Base-by-base conservation (phyloP, 2,888 invertebrate species). In the Periphyllus acericola region DNA sequence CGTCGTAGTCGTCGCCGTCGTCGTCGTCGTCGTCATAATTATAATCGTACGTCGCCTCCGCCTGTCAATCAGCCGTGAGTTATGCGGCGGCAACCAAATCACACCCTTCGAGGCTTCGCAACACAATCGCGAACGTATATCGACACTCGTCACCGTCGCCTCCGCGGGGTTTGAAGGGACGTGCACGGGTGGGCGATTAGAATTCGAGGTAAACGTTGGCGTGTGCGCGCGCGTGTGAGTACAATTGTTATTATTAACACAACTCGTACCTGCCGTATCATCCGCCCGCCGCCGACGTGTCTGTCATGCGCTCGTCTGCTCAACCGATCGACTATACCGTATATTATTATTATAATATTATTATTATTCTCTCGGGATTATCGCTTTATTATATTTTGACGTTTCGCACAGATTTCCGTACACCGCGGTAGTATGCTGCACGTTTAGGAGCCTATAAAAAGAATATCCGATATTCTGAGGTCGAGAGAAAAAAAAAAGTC, bases 1-100 rank as follows among this genome's bases (percentile, higher is more conserved):
- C 52, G 82, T 46, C 81, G 11, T 21, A 55, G 80, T 68, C 32
- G 32, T 46, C 25, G 46, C 71, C 52, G 34, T 52, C 82, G 32
- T n/a, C n/a, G 2, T 60, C 25, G 55, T n/a, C 32, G 2, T 9
- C 25, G 36, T 66, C 29, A 82, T 82, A 82, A 71, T 79, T 60
- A 46, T 75, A 25, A 40, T 11, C 34, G 32, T 21, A 32, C 79
- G 34, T 79, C 71, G 6, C 29, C 6, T 14, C 34, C 83, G 74
- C 83, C 83, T 74, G 83, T 83, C 83, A 74, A 55, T 83, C 83
- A 83, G 17, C 52, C 72, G n/a, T 55, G 72, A 71, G 71, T 71
- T 71, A 71, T 29, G 71, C 17, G 29, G 1, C 71, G 32, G 29
- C 9, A 32, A 71, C 71, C 71, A 32, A 29, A 71, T 71, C 71